Base-by-base conservation (phyloP, 1,140 invertebrate species). In the Drosophila biarmipes region DNA sequence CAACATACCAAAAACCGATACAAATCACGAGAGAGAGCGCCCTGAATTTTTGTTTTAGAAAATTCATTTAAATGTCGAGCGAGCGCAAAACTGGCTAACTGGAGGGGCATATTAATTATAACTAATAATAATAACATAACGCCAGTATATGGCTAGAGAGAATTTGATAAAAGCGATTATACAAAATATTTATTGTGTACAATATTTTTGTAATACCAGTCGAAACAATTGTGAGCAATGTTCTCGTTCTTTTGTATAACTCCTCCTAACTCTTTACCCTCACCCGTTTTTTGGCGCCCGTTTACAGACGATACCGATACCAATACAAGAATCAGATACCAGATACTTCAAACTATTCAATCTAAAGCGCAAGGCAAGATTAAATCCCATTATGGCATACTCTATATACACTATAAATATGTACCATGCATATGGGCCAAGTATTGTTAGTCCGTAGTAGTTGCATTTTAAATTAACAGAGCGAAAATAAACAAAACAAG, bases 21-120 rank as follows among this genome's bases (percentile, higher is more conserved):
- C 11, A 57, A 73, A 24, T 51, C 52, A 51, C 38, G 59, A 34
- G 46, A 34, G 46, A 58, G 58, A 56, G 82, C 68, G 58, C 76
- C 54, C 74, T 81, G 74, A 79, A 86, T 78, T 86, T 81, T 87
- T 86, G 82, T 86, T 87, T 86, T 82, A 87, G 64, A 86, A 86
- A 87, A 64, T 87, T 86, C 82, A 87, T 80, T 80, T 80, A 57
- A 31, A 69, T 75, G 72, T 80, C 78, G 42, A 49, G 73, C 62
- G 53, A 80, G 74, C 69, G 79, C 75, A 79, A 82, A 80, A 54
- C 24, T 63, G 69, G 54, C 76, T 45, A 59, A 54, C 49, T 37
- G 27, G 54, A 58, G 46, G 73, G 73, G 67, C 74, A 67, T 78
- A 68, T 66, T 66, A 64, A 55, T 56, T 52, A 72, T 78, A 40